Base-by-base conservation (phyloP, 1,140 invertebrate species). In the Drosophila takahashii region DNA sequence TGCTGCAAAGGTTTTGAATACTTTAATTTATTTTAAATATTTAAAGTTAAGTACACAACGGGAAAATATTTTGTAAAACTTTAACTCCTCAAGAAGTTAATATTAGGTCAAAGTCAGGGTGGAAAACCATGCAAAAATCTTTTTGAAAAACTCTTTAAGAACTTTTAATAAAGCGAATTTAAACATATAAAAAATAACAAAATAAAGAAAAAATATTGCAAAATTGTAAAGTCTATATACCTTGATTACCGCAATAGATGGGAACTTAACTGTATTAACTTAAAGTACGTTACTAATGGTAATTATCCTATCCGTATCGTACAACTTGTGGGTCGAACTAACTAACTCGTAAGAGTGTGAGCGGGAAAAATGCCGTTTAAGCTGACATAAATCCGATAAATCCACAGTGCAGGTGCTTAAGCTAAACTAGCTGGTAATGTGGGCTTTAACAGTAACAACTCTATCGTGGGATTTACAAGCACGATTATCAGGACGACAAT, bases 321-420 rank as follows among this genome's bases (percentile, higher is more conserved):
- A 9, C 37, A 29, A 18, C 47, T 50, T 1, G 22, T 27, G n/a
- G 22, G n/a, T 50, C 6, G 13, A 27, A 29, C 45, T 50, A 50
- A 32, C 47, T 50, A 50, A 15, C 47, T 29, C 27, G n/a, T 16
- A 16, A 15, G 26, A 45, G 41, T 18, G 41, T 42, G 41, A 42
- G 18, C 42, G 39, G 60, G 52, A 27, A 32, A n/a, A 18, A 29
- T 51, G 39, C 27, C 22, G 15, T 36, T 36, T 62, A 72, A 52
- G 47, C 18, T 27, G 42, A 64, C 52, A 57, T 47, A 59, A 73
- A 69, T 44, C 22, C 62, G 39, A 81, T 52, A 62, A 78, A 51
- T 60, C 51, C 27, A 66, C 39, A 53, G 65, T 83, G 79, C 62
- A 70, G 22, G 58, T 74, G 74, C 79, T 81, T 78, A 78, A 47